Evolutionary conservation across 2,888 invertebrate species (phyloP), one percentile per base, ranked within the genome.

Genomic region (Magallana nippona): DNA sequence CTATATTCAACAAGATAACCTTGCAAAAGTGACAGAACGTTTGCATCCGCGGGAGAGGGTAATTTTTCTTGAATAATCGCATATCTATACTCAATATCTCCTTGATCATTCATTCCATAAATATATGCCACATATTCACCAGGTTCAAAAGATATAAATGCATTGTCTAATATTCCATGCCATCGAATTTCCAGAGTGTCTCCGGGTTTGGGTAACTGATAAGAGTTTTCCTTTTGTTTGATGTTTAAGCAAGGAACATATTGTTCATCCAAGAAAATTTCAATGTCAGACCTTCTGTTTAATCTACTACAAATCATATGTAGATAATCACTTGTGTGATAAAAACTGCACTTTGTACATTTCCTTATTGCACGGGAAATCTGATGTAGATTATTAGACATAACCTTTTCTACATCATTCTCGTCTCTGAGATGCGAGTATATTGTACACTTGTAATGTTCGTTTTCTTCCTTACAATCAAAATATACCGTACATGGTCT

Each of bases 91-190:
- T 82, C 62, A 1, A 17, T 44, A 27, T 82, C 62, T 10, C 58
- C 79, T 5, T 10, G 19, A n/a, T 81, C 79, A 3, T 62, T 56
- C n/a, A 27, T 56, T n/a, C 27, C 58, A 15, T 13, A 15, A 17
- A 55, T 15, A n/a, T 58, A 8, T 27, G 85, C 85, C 10, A 83
- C 82, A 77, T 84, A 88, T 78, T 89, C 88, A 27, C 82, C 84
- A 13, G 60, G 78, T 19, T 84, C 82, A 78, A 89, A 86, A 0
- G 82, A 85, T 27, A 58, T 63, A 57, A 86, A 85, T 8, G 71
- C 83, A 63, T 87, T 85, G 62, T 86, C 86, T 22, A 89, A 71
- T n/a, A 89, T 84, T 3, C 71, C 82, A 78, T 86, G 84, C 60
- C 85, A 85, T 11, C 84, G 71, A n/a, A n/a, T 63, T 19, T 86